Evolutionary conservation across 2,888 invertebrate genomes (phyloP), one percentile per base, ranked within the genome.

Genomic region (Drosophila acutilabella): DNA sequence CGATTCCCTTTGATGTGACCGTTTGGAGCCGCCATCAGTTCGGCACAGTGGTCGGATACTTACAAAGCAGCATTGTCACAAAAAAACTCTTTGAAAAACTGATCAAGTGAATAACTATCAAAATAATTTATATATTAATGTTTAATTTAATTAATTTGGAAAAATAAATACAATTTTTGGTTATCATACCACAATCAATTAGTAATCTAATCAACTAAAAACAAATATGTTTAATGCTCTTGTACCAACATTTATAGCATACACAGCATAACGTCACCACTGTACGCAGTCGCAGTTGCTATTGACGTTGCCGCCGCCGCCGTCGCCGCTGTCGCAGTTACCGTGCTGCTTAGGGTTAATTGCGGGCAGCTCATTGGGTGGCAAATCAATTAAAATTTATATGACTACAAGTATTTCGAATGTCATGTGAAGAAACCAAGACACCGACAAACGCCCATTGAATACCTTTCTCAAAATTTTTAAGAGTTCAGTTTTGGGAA

Each of bases 281-380:
- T 36, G 36, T 36, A 13, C 36, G 52, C 38, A 14, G 54, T 26
- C 33, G 53, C 13, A 44, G 47, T 20, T 16, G 59, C 18, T 20
- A 30, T 30, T 30, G 59, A 14, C 13, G 38, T 20, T 7, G 45
- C 3, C 20, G 20, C 3, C 13, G 38, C 14, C 7, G 45, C 3
- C 36, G 18, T 41, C 13, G 41, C 11, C 53, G 41, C n/a, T 53
- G 41, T 57, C 23, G 57, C 44, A 40, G 42, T 51, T 30, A 44
- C 59, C 52, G 18, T 18, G 48, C 38, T 59, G 78, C 85, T 83
- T 68, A 72, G 83, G 86, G 86, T 88, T 83, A 83, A 83, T 88
- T 83, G 83, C 86, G 85, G 80, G 77, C 86, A 85, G 75, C 83
- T 83, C 83, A 78, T 83, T 83, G 83, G 83, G 88, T 83, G 83